Conservation (phyloP, 2,797 vertebrate genomes). For the Fratercula arctica region DNA sequence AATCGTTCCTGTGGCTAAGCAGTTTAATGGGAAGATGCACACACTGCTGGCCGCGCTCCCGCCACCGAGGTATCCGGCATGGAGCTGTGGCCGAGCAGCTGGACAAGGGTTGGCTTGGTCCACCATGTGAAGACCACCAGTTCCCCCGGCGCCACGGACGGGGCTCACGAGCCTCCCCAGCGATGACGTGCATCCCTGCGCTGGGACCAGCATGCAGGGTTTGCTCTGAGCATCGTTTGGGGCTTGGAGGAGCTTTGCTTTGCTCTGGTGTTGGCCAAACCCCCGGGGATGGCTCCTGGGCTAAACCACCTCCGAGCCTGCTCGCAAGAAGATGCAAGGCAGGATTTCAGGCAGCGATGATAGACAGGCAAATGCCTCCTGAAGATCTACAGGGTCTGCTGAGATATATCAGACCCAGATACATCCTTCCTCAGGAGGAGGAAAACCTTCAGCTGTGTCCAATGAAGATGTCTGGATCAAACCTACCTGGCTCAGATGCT, state of each 20-base stretch:
- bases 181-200: fast-evolving
- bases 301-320: neutral
- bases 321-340: fast-evolving
- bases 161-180: fast-evolving
- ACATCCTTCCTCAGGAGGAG: neutral
- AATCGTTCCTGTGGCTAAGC: neutral
- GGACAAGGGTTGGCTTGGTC: neutral
- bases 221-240: fast-evolving
- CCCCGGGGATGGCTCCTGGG: neutral
- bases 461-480: fast-evolving
- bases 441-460: fast-evolving
- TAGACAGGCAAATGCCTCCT: neutral
- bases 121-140: fast-evolving
- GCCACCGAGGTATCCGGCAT: neutral
- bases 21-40: neutral
- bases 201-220: fast-evolving
- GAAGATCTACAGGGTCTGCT: neutral
- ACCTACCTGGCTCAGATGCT: neutral
- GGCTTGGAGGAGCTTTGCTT: neutral
- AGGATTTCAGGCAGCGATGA: neutral
- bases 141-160: fast-evolving
- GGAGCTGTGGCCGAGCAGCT: fast-evolving
- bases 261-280: fast-evolving
- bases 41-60: neutral
- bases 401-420: neutral